Percentiles rank a stretch among this genome's conserved stretches.
Conservation (phyloP, 2,113 vertebrate species). For the Orcinus orca region DNA sequence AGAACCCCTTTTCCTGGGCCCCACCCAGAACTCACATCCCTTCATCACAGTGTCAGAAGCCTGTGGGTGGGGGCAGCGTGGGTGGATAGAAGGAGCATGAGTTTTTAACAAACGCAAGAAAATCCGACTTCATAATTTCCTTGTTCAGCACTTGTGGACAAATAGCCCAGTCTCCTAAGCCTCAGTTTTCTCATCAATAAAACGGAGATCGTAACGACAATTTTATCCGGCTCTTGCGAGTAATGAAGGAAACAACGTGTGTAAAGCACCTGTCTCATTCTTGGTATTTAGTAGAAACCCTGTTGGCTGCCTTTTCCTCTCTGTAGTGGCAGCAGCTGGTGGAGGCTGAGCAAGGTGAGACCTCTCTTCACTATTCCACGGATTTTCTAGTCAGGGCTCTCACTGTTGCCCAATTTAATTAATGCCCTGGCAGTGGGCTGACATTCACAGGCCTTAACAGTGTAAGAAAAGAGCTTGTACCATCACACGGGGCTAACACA, state of each 20-base stretch:
- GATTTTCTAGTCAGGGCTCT: neutral
- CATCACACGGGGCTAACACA: neutral
- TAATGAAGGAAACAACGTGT: neutral
- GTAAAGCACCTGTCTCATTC: neutral
- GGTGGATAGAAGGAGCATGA: rapidly evolving
- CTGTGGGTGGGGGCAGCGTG: no score
- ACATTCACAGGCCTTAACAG: neutral
- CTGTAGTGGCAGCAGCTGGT: neutral
- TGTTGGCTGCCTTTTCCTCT: neutral
- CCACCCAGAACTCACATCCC: neutral
- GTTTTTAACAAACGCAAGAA: neutral
- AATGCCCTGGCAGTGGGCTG: neutral
- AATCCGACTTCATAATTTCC: neutral
- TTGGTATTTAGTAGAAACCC: neutral
- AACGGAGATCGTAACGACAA: neutral
- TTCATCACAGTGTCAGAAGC: neutral
- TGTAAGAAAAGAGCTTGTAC: neutral
- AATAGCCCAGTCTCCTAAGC: neutral
- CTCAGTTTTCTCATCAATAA: neutral
- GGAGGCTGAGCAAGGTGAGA: neutral
- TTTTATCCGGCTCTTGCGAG: neutral
- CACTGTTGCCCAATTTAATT: neutral
- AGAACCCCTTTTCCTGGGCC: neutral
- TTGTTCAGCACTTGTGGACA: neutral
- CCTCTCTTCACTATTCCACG: neutral